A percentile compares a stretch with the other conserved stretches of the same genome.
Conservation (phyloP, 2,888 invertebrate species). For the Drosophila algonquin region DNA sequence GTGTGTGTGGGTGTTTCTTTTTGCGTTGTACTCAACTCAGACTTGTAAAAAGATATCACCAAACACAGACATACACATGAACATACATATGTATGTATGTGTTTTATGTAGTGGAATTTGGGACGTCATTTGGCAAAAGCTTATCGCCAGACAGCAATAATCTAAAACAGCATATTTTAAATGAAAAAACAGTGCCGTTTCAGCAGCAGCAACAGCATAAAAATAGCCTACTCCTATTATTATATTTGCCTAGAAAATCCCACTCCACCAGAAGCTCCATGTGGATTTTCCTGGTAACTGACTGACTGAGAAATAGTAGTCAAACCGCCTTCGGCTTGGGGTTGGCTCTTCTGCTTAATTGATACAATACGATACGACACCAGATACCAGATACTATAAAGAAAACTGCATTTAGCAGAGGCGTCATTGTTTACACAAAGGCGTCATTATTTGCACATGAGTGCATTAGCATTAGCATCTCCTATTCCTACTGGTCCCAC, state of each 20-base stretch:
- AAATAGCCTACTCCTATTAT: background rate
- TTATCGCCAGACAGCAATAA: conserved; percentile 9
- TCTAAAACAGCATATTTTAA: background rate
- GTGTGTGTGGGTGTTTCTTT: background rate
- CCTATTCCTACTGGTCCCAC: background rate
- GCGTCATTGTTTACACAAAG: background rate
- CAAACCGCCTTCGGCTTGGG: background rate
- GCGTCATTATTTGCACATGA: too few relatives aligned
- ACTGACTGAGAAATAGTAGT: background rate
- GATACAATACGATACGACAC: conserved; percentile 24
- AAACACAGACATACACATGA: background rate
- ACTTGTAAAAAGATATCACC: conserved; percentile 16
- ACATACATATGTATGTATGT: background rate
- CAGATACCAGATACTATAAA: background rate
- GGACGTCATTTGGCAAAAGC: conserved; percentile 1
- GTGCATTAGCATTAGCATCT: background rate
- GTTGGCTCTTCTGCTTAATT: conserved; percentile 16
- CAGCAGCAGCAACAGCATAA: background rate
- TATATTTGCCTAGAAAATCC: background rate
- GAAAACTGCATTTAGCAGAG: conserved; percentile 16
- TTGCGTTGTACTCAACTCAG: conserved; percentile 19
- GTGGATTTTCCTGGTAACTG: background rate
- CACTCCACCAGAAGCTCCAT: background rate
- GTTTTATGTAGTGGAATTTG: background rate
- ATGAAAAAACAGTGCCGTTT: background rate